Evolutionary conservation across 2,888 invertebrate genomes (phyloP).

Genomic region (Amorpha juglandis): DNA sequence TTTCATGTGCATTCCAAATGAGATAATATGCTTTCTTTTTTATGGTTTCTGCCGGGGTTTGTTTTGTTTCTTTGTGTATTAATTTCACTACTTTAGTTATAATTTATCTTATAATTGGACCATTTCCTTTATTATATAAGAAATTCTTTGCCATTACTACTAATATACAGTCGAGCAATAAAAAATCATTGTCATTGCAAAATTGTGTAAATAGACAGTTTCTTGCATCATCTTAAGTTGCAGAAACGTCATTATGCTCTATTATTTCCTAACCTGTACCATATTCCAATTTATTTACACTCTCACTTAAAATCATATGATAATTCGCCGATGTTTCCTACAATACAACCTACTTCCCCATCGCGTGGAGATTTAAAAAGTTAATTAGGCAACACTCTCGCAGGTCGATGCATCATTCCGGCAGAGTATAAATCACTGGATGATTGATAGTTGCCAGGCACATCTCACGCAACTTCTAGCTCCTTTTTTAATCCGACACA

Average conservation of each 20-base stretch:
- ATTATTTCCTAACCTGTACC: background rate
- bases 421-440: constrained; percentile 79
- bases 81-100: background rate
- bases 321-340: constrained; percentile 1
- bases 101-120: background rate
- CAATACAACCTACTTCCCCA: constrained; percentile 10
- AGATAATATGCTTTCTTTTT: background rate
- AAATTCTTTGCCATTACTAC: background rate
- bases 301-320: background rate
- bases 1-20: constrained; percentile 25
- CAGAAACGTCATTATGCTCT: background rate
- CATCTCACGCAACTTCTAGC: constrained; percentile 79
- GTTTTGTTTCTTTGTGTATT: background rate
- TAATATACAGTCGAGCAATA: background rate
- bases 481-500: constrained; percentile 82
- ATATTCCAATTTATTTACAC: background rate
- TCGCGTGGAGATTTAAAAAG: constrained; percentile 68
- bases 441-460: constrained; percentile 78
- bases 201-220: background rate
- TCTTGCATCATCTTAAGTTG: background rate
- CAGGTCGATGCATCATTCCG: constrained; percentile 78
- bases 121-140: background rate
- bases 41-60: background rate
- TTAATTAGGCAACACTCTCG: constrained; percentile 81
- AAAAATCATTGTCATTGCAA: background rate